These are phyloP conservation scores for Hypolimnas misippus DNA, from an alignment of 2,888 invertebrate species.

Conservation along the genomic window DNA sequence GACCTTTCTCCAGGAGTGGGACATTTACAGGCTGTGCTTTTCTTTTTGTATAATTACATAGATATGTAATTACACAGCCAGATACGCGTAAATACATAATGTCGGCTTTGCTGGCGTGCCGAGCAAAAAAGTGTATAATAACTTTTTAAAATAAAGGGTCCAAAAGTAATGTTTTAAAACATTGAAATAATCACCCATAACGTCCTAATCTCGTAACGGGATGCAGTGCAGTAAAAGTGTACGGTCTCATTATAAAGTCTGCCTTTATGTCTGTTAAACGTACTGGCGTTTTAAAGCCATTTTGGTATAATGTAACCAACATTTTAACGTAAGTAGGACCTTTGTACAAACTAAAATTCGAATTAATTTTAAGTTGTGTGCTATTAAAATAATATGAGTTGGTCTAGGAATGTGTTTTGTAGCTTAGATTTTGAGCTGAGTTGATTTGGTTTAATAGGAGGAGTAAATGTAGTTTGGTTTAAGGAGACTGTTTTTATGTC, in stretches of 20 bases:
- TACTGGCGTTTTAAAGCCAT: constrained; percentile 20
- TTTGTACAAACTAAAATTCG: not conserved
- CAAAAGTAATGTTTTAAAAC: constrained; percentile 5
- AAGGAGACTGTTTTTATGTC: too few relatives aligned
- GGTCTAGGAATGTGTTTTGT: not conserved
- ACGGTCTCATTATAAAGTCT: constrained; percentile 33
- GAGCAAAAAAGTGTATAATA: not conserved
- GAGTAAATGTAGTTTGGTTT: too few relatives aligned
- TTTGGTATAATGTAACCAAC: constrained; percentile 23
- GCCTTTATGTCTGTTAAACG: constrained; percentile 44
- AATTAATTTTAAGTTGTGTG: not conserved
- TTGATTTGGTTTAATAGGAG: too few relatives aligned
- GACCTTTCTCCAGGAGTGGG: too few relatives aligned
- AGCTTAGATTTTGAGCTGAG: too few relatives aligned
- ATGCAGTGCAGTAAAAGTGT: constrained; percentile 28
- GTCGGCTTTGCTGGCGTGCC: too few relatives aligned
- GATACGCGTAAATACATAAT: too few relatives aligned
- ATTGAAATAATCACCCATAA: constrained; percentile 16
- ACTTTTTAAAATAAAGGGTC: not conserved
- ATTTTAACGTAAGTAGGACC: constrained; percentile 2
- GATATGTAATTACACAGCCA: too few relatives aligned
- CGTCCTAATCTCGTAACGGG: constrained; percentile 27
- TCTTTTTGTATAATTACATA: too few relatives aligned
- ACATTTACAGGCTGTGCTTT: too few relatives aligned
- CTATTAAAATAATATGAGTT: not conserved